Evolutionary conservation across 2,888 invertebrate species (phyloP), one percentile per base, ranked within the genome.

Genomic region (Metopia argyrocephala): DNA sequence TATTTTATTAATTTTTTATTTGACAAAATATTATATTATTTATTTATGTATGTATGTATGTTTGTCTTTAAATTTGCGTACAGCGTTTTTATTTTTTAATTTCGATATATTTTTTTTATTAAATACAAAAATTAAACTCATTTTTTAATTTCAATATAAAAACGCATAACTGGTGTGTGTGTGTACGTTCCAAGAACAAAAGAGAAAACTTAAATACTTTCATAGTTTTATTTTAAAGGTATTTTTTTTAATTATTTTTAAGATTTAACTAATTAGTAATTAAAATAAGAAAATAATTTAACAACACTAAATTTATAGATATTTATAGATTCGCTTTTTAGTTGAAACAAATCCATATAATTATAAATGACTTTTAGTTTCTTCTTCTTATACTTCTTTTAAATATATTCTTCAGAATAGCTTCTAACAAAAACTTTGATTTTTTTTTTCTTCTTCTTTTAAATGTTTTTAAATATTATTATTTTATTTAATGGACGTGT

Each of bases 401-500:
- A 38, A 9, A 38, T 12, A 4, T 38, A 38, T 38, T 12, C 3
- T 38, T 12, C 15, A 15, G 56, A 5, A 80, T 76, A n/a, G 65
- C 45, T 54, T 65, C 38, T 71, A 59, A 46, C 25, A 18, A 38
- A 56, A 73, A 31, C 21, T 54, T 74, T 46, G 15, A n/a, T 71
- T 54, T 59, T 25, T 23, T 21, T 80, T 74, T 2, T 57, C 70
- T 73, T 78, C 5, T 6, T 18, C 6, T 48, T 48, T 48, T n/a
- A 48, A 48, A 31, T 31, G 9, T 64, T 50, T 48, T 68, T 76
- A 25, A 64, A 31, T 56, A 80, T 83, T 84, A 85, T 86, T 87
- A 87, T 87, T 87, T 84, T 85, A 87, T 87, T 87, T 86, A 87
- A 85, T 87, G 88, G 89, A 88, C 89, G 88, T 87, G 87, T 70